Evolutionary conservation across 2,113 vertebrate genomes (phyloP), one percentile per base, ranked within the genome.

Genomic region (Tenebrosternarchus preto): DNA sequence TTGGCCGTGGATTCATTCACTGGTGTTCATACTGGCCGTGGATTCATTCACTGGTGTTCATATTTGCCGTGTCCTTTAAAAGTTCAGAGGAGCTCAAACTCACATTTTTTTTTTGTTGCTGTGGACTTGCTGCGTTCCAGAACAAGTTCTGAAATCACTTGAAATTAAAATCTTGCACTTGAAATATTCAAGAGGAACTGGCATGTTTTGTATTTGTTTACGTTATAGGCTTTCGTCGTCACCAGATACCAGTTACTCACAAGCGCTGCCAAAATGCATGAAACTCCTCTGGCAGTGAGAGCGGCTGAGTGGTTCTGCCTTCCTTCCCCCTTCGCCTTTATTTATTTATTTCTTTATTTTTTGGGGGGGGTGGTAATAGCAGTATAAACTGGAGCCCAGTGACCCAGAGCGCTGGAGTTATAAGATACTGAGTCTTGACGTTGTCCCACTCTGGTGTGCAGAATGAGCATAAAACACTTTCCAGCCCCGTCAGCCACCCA

Each of bases 391-490:
- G 53, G 59, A 78, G 79, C 82, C 77, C 75, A 78, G 83, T 86
- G 88, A 85, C 75, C 76, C 64, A 80, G 66, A 81, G 67, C 57
- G 75, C 84, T 59, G 80, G 81, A 84, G 60, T 78, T 77, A 84
- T 83, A 43, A 31, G 57, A 25, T 0, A 20, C n/a, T n/a, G 76
- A 82, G 76, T 20, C 80, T n/a, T 61, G 17, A 66, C 29, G 76
- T 69, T 81, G 61, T 82, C 76, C 77, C 36, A 76, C 75, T 86
- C 88, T 81, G 27, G 78, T 53, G 80, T 71, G 66, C 63, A 78
- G 77, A 88, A 78, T 61, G 56, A 73, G 85, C 86, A 89, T 86
- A 88, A 87, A 78, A 63, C 77, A 86, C 80, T 89, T 88, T 76
- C 85, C 75, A 81, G 43, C 83, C 85, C 82, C 25, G 73, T 86